phyloP scores from a whole-genome alignment of 1,140 invertebrate species.

The Drosophila punjabiensis region DNA sequence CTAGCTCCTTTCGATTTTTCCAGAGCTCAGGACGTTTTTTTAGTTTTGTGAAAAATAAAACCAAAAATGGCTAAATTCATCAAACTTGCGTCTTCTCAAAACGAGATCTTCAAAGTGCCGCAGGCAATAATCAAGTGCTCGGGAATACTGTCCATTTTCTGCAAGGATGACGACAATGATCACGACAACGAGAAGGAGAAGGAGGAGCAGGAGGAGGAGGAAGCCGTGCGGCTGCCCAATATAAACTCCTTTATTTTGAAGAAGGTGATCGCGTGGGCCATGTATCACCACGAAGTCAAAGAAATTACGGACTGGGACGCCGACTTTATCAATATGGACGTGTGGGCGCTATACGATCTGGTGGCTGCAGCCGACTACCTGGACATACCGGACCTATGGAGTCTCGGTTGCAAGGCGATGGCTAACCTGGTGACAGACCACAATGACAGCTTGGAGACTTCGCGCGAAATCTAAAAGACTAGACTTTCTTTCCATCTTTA shows the following conservation, averaged over 20 bases:
- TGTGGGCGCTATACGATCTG: not conserved
- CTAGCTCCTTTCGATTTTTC: not conserved
- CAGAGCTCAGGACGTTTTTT: not conserved
- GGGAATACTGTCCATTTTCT: not conserved
- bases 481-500: not conserved
- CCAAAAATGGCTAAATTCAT: not conserved
- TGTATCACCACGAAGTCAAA: not conserved
- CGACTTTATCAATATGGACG: not conserved
- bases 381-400: not conserved
- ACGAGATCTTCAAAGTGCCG: not conserved
- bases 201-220: not conserved
- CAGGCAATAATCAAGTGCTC: not conserved
- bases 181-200: not conserved
- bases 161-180: not conserved
- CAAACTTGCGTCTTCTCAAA: not conserved
- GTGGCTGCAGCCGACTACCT: constrained; percentile 5
- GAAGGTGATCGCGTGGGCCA: not conserved
- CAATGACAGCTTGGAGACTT: not conserved
- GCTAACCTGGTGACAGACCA: not conserved
- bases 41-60: not conserved
- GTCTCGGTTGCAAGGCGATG: not conserved
- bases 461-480: not conserved
- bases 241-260: not conserved
- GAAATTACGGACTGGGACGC: not conserved
- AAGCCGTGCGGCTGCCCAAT: not conserved